A percentile compares a stretch with the other conserved stretches of the same genome.
These are phyloP conservation scores for Brotula barbata DNA, from an alignment of 2,797 vertebrate species.

Conservation along the genomic window DNA sequence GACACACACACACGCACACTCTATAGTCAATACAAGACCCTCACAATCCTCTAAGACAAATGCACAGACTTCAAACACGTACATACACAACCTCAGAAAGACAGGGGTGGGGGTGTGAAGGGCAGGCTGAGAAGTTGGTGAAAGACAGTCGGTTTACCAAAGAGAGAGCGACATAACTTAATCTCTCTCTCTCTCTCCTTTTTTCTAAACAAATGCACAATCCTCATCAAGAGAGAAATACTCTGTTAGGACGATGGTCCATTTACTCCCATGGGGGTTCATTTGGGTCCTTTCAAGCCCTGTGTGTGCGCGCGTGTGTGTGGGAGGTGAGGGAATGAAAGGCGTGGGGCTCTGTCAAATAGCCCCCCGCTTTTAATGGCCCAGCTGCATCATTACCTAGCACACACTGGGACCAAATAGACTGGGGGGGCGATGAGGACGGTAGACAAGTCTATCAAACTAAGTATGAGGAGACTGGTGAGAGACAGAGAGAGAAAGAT, in stretches of 20 bases:
- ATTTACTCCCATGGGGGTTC: slow-evolving; percentile 77
- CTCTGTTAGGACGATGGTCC: slow-evolving; percentile 72
- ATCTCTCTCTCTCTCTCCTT: slow-evolving; percentile 32
- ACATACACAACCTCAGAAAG: slow-evolving; percentile 66
- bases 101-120: slow-evolving; percentile 57
- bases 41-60: slow-evolving; percentile 76
- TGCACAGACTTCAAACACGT: slow-evolving; percentile 75
- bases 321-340: slow-evolving; percentile 61
- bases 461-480: slow-evolving; percentile 41
- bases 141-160: slow-evolving; percentile 57
- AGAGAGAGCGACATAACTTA: slow-evolving; percentile 50
- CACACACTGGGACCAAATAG: slow-evolving; percentile 75
- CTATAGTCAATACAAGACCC: slow-evolving; percentile 69
- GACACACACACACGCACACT: slow-evolving; percentile 30
- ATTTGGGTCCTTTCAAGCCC: slow-evolving; percentile 63
- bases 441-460: slow-evolving; percentile 71
- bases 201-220: slow-evolving; percentile 74
- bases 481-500: no score
- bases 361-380: slow-evolving; percentile 75
- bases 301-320: slow-evolving; percentile 30
- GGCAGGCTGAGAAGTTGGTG: slow-evolving; percentile 19
- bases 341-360: slow-evolving; percentile 75
- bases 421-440: slow-evolving; percentile 46
- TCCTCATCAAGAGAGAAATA: slow-evolving; percentile 77
- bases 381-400: slow-evolving; percentile 74